phyloP scores from a whole-genome alignment of 2,113 vertebrate genomes.

The Hippocampus abdominalis region DNA sequence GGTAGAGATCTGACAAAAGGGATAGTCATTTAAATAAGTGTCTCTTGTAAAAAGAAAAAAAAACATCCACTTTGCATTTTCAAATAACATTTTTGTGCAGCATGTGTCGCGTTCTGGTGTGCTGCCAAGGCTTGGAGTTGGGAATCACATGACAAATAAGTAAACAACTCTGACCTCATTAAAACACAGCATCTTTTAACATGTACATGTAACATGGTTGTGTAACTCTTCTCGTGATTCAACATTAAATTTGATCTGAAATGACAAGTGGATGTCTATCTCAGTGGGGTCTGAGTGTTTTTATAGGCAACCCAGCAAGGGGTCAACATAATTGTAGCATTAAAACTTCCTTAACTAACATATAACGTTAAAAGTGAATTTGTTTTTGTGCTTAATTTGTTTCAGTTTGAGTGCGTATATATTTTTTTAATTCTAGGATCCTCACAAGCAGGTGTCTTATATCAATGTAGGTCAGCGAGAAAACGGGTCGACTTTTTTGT shows the following conservation, averaged over 20 bases:
- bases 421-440: conserved; percentile 16
- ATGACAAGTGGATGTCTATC: neutral
- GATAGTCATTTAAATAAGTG: neutral
- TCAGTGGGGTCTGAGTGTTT: neutral
- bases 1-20: conserved; percentile 80
- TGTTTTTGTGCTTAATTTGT: conserved; percentile 2
- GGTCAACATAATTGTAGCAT: conserved; percentile 18
- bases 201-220: conserved; percentile 22
- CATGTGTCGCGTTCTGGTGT: conserved; percentile 4
- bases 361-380: neutral
- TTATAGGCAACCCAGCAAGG: neutral
- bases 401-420: neutral
- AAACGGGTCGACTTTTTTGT: conserved; percentile 9
- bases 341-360: conserved; percentile 1
- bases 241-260: neutral
- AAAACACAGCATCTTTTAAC: conserved; percentile 23
- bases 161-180: conserved; percentile 66
- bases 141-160: conserved; percentile 55
- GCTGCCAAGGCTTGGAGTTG: conserved; percentile 10
- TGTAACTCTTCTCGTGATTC: conserved; percentile 20
- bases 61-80: neutral
- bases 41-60: neutral
- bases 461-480: conserved; percentile 45
- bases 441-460: conserved; percentile 7
- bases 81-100: neutral